Evolutionary conservation across 2,888 invertebrate species (phyloP).

Genomic region (Acleris cristana): DNA sequence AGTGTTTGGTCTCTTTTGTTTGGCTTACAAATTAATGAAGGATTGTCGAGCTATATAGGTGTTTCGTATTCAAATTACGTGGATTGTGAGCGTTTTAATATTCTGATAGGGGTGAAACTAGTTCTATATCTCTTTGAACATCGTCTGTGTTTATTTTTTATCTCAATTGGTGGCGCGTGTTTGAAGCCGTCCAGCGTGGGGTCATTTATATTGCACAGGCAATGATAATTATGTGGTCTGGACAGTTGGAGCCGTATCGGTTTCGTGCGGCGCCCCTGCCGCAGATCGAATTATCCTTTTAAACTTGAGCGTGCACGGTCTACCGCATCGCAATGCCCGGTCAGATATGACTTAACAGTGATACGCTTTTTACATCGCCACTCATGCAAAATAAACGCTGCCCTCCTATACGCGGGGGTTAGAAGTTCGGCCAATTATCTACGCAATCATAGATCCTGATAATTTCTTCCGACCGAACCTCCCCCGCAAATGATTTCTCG

Average conservation of each 20-base stretch:
- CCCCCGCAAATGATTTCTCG: conserved; percentile 79
- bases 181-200: conserved; percentile 23
- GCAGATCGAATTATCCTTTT: conserved; percentile 75
- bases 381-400: conserved; percentile 73
- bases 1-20: conserved; percentile 72
- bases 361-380: conserved; percentile 64
- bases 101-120: conserved; percentile 46
- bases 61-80: conserved; percentile 58
- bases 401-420: conserved; percentile 40
- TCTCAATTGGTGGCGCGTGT: conserved; percentile 13
- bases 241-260: conserved; percentile 54
- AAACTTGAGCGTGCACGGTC: conserved; percentile 67
- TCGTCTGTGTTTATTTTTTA: conserved; percentile 29
- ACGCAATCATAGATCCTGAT: conserved; percentile 67
- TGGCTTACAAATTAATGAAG: conserved; percentile 76
- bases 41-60: conserved; percentile 67
- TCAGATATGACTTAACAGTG: conserved; percentile 65
- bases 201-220: conserved; percentile 44
- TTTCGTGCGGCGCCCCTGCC: conserved; percentile 47
- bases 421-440: conserved; percentile 58
- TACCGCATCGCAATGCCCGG: conserved; percentile 69
- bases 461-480: conserved; percentile 72
- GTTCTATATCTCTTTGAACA: conserved; percentile 18
- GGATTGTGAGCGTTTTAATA: conserved; percentile 51
- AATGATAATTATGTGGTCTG: conserved; percentile 45